Evolutionary conservation across 2,888 invertebrate genomes (phyloP), one percentile per base, ranked within the genome.

Genomic region (Branchipolynoe longqiensis): DNA sequence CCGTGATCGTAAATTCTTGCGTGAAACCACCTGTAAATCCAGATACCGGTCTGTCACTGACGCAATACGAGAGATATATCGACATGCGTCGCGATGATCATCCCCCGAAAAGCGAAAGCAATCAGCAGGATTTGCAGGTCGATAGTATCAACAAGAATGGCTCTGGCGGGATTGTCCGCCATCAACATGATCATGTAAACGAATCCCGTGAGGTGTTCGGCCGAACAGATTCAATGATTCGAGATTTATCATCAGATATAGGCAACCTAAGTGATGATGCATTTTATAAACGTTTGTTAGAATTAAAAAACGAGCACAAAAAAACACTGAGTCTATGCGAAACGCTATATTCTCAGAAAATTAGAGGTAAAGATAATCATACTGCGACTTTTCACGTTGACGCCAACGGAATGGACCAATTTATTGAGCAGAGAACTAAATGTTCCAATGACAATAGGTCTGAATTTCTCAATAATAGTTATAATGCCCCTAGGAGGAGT

Each of bases 291-390:
- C 91, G 90, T 86, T 88, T 93, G 4, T 84, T 90, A 25, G 87
- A 92, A 56, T 88, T 93, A 14, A 93, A 93, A 88, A 89, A 89
- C 54, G 92, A 92, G 85, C 92, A 93, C 84, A 91, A 90, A 85
- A 92, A 92, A 88, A 91, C 92, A 18, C 83, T 93, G 36, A 87
- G 91, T 64, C 89, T 91, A 84, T 92, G 91, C 89, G 92, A 93
- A 85, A 89, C 89, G 83, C 85, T 93, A 3, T 93, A 93, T 86
- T 88, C 90, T 56, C 90, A 92, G 84, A 92, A 92, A 86, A 38
- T 69, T n/a, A 38, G 69, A 1, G 69, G 38, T 4, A 33, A 33
- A 12, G 69, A 0, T 3, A n/a, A n/a, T n/a, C n/a, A n/a, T n/a
- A n/a, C n/a, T n/a, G n/a, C n/a, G n/a, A 62, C 62, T 31, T 8